These are phyloP conservation scores for Acanthosepion lycidas DNA, from an alignment of 2,888 invertebrate genomes.

Conservation along the genomic window DNA sequence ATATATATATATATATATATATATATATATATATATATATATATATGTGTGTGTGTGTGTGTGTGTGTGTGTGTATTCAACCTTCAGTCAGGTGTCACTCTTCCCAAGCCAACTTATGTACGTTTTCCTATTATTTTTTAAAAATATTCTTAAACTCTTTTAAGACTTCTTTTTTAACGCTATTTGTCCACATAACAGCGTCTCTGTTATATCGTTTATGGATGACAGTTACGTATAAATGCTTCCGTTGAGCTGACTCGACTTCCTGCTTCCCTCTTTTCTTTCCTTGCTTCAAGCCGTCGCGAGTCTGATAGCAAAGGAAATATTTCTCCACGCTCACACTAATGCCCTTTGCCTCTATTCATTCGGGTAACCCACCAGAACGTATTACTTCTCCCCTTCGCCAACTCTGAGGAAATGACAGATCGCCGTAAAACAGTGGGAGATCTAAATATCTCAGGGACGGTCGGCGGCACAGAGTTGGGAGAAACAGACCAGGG, in stretches of 20 bases:
- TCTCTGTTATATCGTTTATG: not conserved
- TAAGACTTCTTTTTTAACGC: not conserved
- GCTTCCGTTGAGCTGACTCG: not conserved
- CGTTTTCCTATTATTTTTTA: not conserved
- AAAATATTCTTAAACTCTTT: not conserved
- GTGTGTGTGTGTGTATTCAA: not conserved
- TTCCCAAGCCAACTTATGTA: not conserved
- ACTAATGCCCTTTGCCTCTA: not conserved
- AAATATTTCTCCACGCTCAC: not conserved
- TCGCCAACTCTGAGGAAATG: not conserved
- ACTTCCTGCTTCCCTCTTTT: not conserved
- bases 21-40: no score
- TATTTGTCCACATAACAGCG: not conserved
- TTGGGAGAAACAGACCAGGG: not conserved
- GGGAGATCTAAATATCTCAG: not conserved
- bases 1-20: no score
- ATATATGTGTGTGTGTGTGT: not conserved
- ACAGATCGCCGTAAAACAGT: not conserved
- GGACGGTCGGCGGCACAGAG: not conserved
- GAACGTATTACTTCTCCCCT: not conserved
- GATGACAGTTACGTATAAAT: conserved; percentile 22
- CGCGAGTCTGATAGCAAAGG: not conserved
- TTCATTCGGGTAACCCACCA: conserved; percentile 8
- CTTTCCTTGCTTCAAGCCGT: not conserved
- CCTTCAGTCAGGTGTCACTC: not conserved